Conservation (phyloP, 2,797 vertebrate genomes). For the Sebastes aleutianus region DNA sequence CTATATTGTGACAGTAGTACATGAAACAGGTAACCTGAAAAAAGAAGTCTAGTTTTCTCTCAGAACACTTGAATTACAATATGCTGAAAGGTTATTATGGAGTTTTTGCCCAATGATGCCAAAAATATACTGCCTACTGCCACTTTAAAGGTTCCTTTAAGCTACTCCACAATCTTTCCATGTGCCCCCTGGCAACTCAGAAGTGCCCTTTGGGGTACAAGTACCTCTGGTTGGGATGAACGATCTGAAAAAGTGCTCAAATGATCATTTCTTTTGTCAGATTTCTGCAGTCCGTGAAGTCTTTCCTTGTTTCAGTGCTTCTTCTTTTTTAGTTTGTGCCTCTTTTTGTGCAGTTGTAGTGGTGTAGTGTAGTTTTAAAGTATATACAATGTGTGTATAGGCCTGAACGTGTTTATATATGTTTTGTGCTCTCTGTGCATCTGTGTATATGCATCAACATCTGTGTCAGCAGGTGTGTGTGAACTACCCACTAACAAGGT, state of each 20-base stretch:
- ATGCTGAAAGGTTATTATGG: too few relatives aligned
- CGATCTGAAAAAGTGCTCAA: background rate
- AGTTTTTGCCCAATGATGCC: too few relatives aligned
- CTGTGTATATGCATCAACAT: constrained; percentile 32
- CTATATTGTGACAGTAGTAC: too few relatives aligned
- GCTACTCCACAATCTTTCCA: background rate
- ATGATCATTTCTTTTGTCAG: background rate
- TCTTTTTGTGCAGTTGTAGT: background rate
- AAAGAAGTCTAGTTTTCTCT: too few relatives aligned
- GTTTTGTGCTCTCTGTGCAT: background rate
- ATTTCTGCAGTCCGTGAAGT: background rate
- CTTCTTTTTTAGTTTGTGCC: background rate
- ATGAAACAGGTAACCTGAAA: too few relatives aligned
- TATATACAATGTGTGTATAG: background rate
- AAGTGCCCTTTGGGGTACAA: background rate
- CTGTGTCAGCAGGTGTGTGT: constrained; percentile 34
- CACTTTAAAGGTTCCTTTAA: background rate
- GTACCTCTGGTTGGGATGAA: background rate
- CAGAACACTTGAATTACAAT: too few relatives aligned
- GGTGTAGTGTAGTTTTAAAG: background rate
- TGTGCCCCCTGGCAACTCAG: background rate
- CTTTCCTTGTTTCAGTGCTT: background rate
- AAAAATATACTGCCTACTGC: too few relatives aligned
- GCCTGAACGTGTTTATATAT: background rate
- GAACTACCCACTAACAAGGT: constrained; percentile 27